Evolutionary conservation across 2,888 invertebrate genomes (phyloP), one percentile per base, ranked within the genome.

Genomic region (Chironomus riparius): DNA sequence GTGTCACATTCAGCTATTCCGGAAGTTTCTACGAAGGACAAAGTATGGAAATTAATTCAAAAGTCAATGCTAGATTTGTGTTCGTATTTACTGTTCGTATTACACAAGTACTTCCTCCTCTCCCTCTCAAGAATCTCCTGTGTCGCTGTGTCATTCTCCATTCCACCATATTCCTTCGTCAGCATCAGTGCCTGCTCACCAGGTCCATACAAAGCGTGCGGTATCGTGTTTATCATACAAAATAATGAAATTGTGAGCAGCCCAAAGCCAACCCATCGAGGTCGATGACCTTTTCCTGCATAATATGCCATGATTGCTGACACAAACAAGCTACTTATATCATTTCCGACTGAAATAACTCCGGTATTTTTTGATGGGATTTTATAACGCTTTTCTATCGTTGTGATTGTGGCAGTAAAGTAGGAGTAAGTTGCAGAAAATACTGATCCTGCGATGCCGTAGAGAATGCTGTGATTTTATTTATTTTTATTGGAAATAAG

Each of bases 361-460:
- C 91, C 91, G 78, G 89, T 90, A 28, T 90, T 90, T 81, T 87
- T 87, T 56, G 90, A 90, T 15, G 90, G 90, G 80, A 91, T 90
- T 82, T 89, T 90, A 81, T 90, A 91, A 78, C 91, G 85, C 80
- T 91, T 91, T 82, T 91, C 91, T 78, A 91, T 85, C 3, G 91
- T 91, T 72, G 91, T 90, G 77, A 91, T 89, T 38, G 90, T 90
- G n/a, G 90, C 91, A 80, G 89, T 90, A 79, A 90, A 91, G 80
- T 91, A 91, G 3, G 90, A 88, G 79, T 88, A 90, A 77, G 88
- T 88, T 79, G 91, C 90, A 21, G 89, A 88, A 80, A 89, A 89
- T 76, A 90, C 86, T 79, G 90, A 89, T 3, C 90, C 91, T 5
- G 90, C 85, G 56, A 90, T 82, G 48, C 90, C 90, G 78, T 90